Base-by-base conservation (phyloP, 2,888 invertebrate species). In the Cecidostiba fungosa region DNA sequence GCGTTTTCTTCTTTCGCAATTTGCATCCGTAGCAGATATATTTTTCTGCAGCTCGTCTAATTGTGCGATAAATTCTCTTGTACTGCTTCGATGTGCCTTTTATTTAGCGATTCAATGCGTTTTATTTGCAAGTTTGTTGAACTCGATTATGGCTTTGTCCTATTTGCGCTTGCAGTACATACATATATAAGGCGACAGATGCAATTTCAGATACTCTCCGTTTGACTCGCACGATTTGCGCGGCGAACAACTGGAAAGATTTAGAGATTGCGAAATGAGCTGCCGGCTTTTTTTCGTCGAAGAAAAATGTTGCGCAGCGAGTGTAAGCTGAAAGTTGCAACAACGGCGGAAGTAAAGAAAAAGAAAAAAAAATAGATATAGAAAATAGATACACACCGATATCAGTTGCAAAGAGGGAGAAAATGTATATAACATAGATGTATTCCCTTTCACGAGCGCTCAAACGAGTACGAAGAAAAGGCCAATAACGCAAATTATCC, bases 131-230 rank as follows among this genome's bases (percentile, higher is more conserved):
- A 19, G 32, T 69, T 70, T n/a, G 12, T 50, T n/a, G 19, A n/a
- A 23, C 76, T 76, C 29, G 69, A 77, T 26, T 19, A 70, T 72
- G 26, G 14, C 76, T 70, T 16, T 76, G 82, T 69, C 70, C 82
- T 59, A 85, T 82, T 85, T 85, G 50, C 59, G 66, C 59, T 1
- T 1, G 36, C n/a, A 73, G 69, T 54, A 8, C 3, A n/a, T 50
- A 16, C 19, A 50, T 50, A 32, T 16, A 19, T 1, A 16, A n/a
- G 47, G 77, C 54, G 43, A 81, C 73, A 77, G 80, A 84, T 84
- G 81, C 29, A 84, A 84, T 86, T 84, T 84, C 16, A 86, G 86
- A 86, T 86, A 86, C n/a, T 1, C n/a, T 54, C 36, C 19, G 50
- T 32, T 54, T 19, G 39, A 84, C 16, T 23, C 54, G 76, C n/a